phyloP scores from a whole-genome alignment of 2,797 vertebrate species.

The Rhinophrynus dorsalis region DNA sequence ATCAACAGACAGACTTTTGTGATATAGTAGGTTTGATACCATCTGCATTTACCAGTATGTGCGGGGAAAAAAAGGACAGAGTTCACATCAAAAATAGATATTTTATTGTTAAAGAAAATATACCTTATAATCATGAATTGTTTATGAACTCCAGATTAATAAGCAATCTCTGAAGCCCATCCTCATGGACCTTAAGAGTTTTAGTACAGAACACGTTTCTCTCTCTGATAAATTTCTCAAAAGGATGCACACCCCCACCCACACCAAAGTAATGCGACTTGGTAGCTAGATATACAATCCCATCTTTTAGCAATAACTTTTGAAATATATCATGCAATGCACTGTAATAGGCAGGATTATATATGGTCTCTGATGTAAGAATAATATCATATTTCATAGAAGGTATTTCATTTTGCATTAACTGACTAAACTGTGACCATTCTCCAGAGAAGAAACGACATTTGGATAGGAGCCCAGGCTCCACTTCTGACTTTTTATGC shows the following conservation, averaged over 20 bases:
- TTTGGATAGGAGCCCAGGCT: constrained; percentile 52
- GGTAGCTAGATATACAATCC: constrained; percentile 83
- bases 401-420: constrained; percentile 66
- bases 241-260: constrained; percentile 84
- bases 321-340: constrained; percentile 78
- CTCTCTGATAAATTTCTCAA: constrained; percentile 79
- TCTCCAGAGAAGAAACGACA: constrained; percentile 90
- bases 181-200: not conserved
- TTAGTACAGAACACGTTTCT: constrained; percentile 73
- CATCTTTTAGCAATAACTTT: constrained; percentile 71
- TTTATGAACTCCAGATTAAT: not conserved
- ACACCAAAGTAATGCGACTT: constrained; percentile 94
- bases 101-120: too few relatives aligned
- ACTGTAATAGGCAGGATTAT: constrained; percentile 82
- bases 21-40: too few relatives aligned
- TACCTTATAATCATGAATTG: not conserved
- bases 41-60: too few relatives aligned
- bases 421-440: constrained; percentile 80
- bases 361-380: constrained; percentile 92
- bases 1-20: too few relatives aligned
- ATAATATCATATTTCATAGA: constrained; percentile 84
- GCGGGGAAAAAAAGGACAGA: too few relatives aligned
- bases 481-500: constrained; percentile 39
- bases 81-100: too few relatives aligned
- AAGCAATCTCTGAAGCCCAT: not conserved